Evolutionary conservation across 1,140 invertebrate species (phyloP).

Genomic region (Zaprionus tsacasi): DNA sequence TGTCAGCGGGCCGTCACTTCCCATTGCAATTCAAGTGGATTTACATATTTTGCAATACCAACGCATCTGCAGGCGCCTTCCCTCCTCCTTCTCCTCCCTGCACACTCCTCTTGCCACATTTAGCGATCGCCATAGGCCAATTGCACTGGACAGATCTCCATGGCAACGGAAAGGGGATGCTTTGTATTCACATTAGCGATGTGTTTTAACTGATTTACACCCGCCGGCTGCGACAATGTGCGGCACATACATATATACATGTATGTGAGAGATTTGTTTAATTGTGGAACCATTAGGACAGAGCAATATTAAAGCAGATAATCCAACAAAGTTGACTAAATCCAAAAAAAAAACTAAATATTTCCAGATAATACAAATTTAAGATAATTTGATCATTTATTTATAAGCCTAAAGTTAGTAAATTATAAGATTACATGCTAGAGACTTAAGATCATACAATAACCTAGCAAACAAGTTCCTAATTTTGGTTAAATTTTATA

Average conservation of each 20-base stretch:
- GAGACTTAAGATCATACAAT: too few relatives aligned
- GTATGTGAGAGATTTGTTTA: not conserved
- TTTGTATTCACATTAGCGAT: constrained; percentile 3
- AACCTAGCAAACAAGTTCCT: too few relatives aligned
- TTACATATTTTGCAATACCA: constrained; percentile 39
- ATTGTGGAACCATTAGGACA: not conserved
- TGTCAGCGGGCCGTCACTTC: constrained; percentile 28
- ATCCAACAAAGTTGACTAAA: too few relatives aligned
- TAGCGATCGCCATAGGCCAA: constrained; percentile 18
- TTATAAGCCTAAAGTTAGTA: too few relatives aligned
- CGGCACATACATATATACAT: not conserved
- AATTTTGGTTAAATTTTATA: not conserved
- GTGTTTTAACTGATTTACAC: not conserved
- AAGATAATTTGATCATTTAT: too few relatives aligned
- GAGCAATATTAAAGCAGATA: not conserved
- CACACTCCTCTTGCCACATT: not conserved
- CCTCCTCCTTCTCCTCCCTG: not conserved
- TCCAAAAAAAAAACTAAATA: too few relatives aligned
- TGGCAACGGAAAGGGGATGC: not conserved
- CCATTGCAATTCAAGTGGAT: constrained; percentile 28
- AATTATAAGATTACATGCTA: too few relatives aligned
- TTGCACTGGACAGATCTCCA: not conserved
- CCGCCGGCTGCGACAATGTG: not conserved
- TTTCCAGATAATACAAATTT: too few relatives aligned
- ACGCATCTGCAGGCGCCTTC: not conserved